Percentiles rank a stretch among this genome's conserved stretches.
Conservation (phyloP, 2,797 vertebrate species). For the Streptopelia turtur region DNA sequence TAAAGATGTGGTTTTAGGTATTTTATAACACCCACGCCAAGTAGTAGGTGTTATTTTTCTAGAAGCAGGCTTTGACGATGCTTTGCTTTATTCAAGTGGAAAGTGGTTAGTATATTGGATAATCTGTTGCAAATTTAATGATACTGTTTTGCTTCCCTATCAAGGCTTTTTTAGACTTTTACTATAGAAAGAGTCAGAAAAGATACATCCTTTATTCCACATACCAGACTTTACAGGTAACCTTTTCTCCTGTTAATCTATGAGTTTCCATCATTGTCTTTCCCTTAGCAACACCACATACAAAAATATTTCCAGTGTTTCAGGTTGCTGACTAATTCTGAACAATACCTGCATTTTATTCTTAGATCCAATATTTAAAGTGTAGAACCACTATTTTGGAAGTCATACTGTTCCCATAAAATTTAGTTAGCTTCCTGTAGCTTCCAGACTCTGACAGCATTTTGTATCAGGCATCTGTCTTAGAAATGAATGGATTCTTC, state of each 20-base stretch:
- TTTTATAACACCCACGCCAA: neutral
- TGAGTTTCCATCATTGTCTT: neutral
- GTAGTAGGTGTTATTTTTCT: neutral
- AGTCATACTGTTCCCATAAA: neutral
- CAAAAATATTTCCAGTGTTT: neutral
- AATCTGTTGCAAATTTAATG: neutral
- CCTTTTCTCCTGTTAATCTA: constrained; percentile 26
- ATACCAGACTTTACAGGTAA: constrained; percentile 14
- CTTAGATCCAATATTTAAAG: neutral
- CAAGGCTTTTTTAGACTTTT: constrained; percentile 5
- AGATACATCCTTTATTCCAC: neutral
- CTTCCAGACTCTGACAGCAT: neutral
- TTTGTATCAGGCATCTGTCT: neutral
- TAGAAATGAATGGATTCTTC: neutral
- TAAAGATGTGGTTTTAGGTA: neutral
- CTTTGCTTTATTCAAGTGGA: neutral
- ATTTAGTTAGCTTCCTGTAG: neutral
- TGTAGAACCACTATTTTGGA: neutral
- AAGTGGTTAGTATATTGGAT: neutral
- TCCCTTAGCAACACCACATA: neutral
- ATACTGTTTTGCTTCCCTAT: neutral
- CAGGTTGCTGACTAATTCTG: neutral
- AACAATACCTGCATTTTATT: neutral
- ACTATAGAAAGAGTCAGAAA: neutral
- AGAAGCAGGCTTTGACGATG: neutral